Base-by-base conservation (phyloP, 2,797 vertebrate genomes). In the Cirrhinus mrigala region DNA sequence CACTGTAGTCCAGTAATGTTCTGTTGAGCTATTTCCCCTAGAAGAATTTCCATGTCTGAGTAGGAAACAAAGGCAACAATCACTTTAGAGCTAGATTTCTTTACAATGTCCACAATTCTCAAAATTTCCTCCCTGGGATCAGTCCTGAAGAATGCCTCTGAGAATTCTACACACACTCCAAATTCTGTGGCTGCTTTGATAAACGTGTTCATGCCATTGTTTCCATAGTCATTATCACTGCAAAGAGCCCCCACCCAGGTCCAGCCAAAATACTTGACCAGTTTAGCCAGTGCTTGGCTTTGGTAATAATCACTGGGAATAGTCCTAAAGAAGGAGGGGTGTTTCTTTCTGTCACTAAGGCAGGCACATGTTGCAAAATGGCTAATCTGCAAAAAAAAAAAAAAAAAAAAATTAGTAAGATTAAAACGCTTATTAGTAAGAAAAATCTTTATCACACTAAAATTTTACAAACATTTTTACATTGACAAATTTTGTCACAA, bases 211-310 rank as follows among this genome's bases (percentile, higher is more conserved):
- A 95, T 94, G 9, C 93, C 94, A 48, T 92, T 93, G 87, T 94
- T 95, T 6, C 94, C 94, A 73, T 95, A 95, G 73, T 95, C 94
- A 0, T 94, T 93, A 77, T 95, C 92, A 0, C 94, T 94, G 4
- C 91, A 88, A 29, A 95, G 60, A 8, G 93, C 89, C 3, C 95
- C 95, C n/a, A 96, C 94, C 94, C 94, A 95, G 7, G 93, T 95
- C 94, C 95, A 96, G n/a, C 89, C 93, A 73, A 94, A 95, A 79
- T 92, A 89, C 74, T 92, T 94, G 6, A 95, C 91, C 70, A 95
- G 88, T n/a, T 92, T 92, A 69, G 90, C 93, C 82, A 95, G 86
- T 3, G 91, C 93, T 0, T 88, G 89, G 8, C 92, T 93, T 85
- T 94, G 95, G 66, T 92, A 94, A 44, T 92, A 91, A 60, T 95